Evolutionary conservation across 2,113 vertebrate species (phyloP).

Genomic region (Mustelus asterias): DNA sequence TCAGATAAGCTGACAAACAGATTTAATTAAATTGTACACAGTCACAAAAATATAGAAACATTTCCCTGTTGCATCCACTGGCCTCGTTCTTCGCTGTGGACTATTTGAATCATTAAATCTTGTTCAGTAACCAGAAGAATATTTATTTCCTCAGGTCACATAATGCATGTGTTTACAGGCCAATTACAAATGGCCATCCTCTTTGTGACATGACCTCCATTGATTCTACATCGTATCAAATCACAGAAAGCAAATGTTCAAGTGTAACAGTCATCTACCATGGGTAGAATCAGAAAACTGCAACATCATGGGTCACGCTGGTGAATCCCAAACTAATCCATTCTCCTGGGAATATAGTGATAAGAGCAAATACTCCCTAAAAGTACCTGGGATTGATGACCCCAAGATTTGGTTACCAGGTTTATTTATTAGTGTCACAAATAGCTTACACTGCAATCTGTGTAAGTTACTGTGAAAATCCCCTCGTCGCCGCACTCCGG

Average conservation of each 20-base stretch:
- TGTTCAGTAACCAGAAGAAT: not conserved
- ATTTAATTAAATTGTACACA: not conserved
- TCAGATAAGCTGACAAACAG: not conserved
- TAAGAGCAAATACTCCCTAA: not conserved
- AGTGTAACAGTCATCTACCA: not conserved
- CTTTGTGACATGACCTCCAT: not conserved
- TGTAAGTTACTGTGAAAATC: no score
- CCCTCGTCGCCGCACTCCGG: no score
- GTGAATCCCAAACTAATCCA: not conserved
- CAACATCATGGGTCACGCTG: not conserved
- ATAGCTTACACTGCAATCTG: no score
- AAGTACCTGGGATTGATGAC: not conserved
- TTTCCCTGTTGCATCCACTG: not conserved
- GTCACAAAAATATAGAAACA: not conserved
- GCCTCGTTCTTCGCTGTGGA: not conserved
- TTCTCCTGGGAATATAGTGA: not conserved
- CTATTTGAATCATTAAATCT: not conserved
- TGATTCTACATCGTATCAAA: not conserved
- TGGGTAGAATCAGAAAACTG: not conserved
- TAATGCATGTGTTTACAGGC: not conserved
- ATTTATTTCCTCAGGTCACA: not conserved
- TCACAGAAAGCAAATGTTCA: not conserved
- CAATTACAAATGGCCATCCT: not conserved
- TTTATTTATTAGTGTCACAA: no score
- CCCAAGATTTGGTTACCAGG: no score